Conservation (phyloP, 2,797 vertebrate genomes). For the Labroides dimidiatus region DNA sequence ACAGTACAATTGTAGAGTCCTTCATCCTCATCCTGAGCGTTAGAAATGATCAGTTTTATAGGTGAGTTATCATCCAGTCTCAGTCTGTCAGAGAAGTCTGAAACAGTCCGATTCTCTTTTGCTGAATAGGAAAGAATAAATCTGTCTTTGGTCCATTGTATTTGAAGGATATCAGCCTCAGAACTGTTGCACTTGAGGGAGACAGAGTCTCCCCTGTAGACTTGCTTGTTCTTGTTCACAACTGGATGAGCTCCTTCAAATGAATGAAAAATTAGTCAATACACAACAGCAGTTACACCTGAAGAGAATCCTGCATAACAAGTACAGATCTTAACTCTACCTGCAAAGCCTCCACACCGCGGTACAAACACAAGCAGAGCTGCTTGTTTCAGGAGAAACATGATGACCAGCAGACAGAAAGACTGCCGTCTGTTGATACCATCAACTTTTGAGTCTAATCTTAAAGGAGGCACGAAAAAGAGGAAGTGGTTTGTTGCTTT, state of each 20-base stretch:
- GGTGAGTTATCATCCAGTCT: neutral
- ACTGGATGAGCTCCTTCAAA: fast-evolving
- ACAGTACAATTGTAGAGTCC: conserved; percentile 28
- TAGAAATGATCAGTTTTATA: conserved; percentile 15
- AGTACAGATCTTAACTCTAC: conserved; percentile 37
- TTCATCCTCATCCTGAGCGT: conserved; percentile 43
- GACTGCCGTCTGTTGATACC: neutral
- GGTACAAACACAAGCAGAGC: conserved; percentile 14
- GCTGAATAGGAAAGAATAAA: fast-evolving
- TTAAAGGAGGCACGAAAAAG: neutral
- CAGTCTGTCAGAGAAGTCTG: conserved; percentile 39
- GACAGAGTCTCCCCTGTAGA: conserved; percentile 31
- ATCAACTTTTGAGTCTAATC: neutral
- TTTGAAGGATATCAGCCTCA: fast-evolving
- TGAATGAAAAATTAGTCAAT: conserved; percentile 1
- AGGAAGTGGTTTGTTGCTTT: conserved; percentile 38
- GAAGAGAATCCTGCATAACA: neutral
- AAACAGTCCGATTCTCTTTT: fast-evolving
- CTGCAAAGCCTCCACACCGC: conserved; percentile 8
- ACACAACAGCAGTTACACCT: neutral
- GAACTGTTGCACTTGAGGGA: conserved; percentile 34
- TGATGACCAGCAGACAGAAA: conserved; percentile 14
- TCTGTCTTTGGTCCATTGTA: conserved; percentile 22
- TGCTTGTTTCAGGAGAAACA: conserved; percentile 23
- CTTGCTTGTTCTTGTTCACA: neutral